Evolutionary conservation across 2,113 vertebrate species (phyloP).

Genomic region (Sprattus sprattus): DNA sequence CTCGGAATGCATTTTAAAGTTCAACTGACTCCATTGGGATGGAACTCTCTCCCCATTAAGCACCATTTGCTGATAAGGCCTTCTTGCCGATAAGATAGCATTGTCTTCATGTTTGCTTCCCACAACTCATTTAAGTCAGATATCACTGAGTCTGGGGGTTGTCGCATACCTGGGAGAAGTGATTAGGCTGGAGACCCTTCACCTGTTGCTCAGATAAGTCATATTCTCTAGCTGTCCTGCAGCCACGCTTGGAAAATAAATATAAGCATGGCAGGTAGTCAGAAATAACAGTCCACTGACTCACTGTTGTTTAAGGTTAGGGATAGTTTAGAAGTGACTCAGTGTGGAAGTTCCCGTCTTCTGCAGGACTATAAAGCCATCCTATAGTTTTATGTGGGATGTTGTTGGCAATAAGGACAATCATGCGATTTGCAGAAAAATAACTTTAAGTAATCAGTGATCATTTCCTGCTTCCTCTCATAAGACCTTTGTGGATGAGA

Average conservation of each 20-base stretch:
- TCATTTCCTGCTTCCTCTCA: too few relatives aligned
- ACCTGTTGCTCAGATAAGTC: neutral
- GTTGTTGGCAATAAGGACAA: neutral
- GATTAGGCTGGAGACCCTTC: neutral
- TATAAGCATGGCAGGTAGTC: neutral
- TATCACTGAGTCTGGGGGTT: neutral
- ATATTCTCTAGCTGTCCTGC: neutral
- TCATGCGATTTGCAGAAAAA: neutral
- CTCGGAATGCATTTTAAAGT: neutral
- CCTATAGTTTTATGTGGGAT: neutral
- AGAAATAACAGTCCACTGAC: neutral
- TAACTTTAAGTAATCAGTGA: neutral
- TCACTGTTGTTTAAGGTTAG: neutral
- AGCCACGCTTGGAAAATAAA: neutral
- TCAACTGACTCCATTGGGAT: neutral
- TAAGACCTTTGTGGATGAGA: too few relatives aligned
- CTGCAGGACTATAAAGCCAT: neutral
- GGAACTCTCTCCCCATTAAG: constrained; percentile 2
- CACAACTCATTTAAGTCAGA: neutral
- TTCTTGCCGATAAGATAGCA: neutral
- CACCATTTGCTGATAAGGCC: neutral
- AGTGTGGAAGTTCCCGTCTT: neutral
- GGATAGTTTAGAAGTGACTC: neutral
- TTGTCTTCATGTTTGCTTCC: neutral
- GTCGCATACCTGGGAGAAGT: neutral